Evolutionary conservation across 2,797 vertebrate genomes (phyloP), one percentile per base, ranked within the genome.

Genomic region (Acrocephalus scirpaceus): DNA sequence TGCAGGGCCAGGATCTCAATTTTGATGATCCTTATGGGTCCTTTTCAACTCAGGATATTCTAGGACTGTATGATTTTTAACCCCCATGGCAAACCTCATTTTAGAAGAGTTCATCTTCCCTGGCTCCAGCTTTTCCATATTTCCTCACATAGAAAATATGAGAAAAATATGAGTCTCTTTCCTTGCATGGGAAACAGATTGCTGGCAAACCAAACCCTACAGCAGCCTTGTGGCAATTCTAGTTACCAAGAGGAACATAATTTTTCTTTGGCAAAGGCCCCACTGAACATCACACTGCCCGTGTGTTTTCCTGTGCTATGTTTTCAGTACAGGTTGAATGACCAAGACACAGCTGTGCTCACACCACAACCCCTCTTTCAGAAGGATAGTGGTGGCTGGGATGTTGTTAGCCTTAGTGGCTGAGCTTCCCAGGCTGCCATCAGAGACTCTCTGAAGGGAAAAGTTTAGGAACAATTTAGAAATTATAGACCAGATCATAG

Each of bases 401-500:
- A 54, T 30, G 16, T 42, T 56, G n/a, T 22, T 50, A 57, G 34
- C 23, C 45, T 79, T 16, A 10, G 32, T 93, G 61, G 25, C 84
- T 80, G 26, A 73, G 51, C 22, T 91, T 53, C 62, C 53, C 36
- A 56, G 79, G 87, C 90, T 91, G 62, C 75, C 38, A 22, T 50
- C 64, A 64, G 54, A 60, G 50, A 81, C 51, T 42, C 54, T 96
- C 85, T 5, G 21, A 83, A 93, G 93, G 85, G 54, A 96, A 88
- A 96, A 87, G 53, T 84, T 96, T 84, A 96, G 88, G 87, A 97
- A 96, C 66, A 89, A 94, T 95, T 97, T 95, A 90, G 93, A 97
- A 96, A 97, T 97, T 96, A 96, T 47, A 97, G 96, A 94, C 61
- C 90, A 96, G 96, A 96, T 96, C 89, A 93, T 79, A 97, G 91